phyloP scores from a whole-genome alignment of 2,113 vertebrate genomes.

The Hystrix cristata region DNA sequence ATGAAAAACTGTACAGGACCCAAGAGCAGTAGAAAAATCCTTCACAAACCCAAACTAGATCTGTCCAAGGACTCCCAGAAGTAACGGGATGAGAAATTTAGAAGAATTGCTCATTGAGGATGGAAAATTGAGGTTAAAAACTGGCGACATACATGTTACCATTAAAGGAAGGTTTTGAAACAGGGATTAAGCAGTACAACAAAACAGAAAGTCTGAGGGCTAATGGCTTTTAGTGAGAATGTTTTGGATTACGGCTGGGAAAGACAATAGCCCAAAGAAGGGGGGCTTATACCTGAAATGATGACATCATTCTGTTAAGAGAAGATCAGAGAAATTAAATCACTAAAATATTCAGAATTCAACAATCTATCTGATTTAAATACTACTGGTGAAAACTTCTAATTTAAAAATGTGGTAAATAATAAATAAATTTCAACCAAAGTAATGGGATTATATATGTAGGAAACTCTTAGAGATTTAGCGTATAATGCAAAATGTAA shows the following conservation, averaged over 20 bases:
- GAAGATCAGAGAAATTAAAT: neutral
- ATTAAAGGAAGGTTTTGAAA: neutral
- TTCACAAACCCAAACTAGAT: neutral
- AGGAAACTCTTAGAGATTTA: neutral
- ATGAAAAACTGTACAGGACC: neutral
- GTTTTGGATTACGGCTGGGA: neutral
- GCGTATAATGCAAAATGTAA: neutral
- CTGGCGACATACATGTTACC: neutral
- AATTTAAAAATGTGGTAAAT: neutral
- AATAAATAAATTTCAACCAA: constrained; percentile 24
- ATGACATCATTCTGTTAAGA: neutral
- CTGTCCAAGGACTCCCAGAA: neutral
- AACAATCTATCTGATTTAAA: neutral
- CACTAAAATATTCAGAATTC: neutral
- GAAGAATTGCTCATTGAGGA: neutral
- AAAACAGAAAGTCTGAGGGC: neutral
- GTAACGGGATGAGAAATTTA: neutral
- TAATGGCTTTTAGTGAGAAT: neutral
- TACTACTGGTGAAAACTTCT: neutral
- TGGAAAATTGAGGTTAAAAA: neutral
- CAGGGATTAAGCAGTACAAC: neutral
- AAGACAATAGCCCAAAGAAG: neutral
- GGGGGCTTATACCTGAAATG: neutral
- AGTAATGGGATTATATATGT: neutral
- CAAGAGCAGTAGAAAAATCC: neutral